phyloP scores from a whole-genome alignment of 2,113 vertebrate genomes.

The Larimichthys crocea region DNA sequence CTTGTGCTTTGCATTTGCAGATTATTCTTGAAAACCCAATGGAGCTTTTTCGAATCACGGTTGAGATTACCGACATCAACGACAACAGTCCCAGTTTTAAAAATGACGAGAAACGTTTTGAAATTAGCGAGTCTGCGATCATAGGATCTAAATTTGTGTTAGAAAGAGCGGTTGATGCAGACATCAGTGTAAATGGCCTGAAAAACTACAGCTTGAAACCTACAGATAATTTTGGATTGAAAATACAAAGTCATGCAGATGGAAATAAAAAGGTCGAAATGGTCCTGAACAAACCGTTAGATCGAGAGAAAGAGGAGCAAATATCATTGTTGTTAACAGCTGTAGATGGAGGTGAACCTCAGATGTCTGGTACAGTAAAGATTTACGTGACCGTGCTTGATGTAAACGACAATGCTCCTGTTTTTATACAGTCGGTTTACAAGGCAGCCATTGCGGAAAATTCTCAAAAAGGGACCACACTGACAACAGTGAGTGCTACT shows the following conservation, averaged over 20 bases:
- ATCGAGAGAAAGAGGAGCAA: constrained; percentile 55
- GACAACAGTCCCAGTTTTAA: constrained; percentile 66
- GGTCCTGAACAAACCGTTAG: constrained; percentile 59
- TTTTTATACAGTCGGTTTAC: constrained; percentile 72
- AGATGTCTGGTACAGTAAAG: constrained; percentile 59
- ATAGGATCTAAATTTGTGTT: constrained; percentile 60
- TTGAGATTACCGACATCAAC: constrained; percentile 71
- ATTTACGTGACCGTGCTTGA: constrained; percentile 68
- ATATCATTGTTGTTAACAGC: constrained; percentile 65
- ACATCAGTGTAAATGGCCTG: constrained; percentile 63
- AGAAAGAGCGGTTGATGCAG: constrained; percentile 40
- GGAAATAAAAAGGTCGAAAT: constrained; percentile 70
- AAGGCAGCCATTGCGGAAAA: constrained; percentile 76
- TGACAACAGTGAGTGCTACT: constrained; percentile 75
- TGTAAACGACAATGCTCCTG: constrained; percentile 75
- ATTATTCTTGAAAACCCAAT: constrained; percentile 70
- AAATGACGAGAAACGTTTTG: constrained; percentile 42
- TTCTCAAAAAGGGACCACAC: constrained; percentile 42
- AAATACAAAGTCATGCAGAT: constrained; percentile 48
- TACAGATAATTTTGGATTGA: constrained; percentile 75
- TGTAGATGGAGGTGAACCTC: constrained; percentile 59
- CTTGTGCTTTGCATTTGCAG: constrained; percentile 71
- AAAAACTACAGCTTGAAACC: constrained; percentile 81
- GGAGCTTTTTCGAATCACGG: constrained; percentile 58
- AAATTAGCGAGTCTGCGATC: constrained; percentile 64